These are phyloP conservation scores for Tuberolachnus salignus DNA, from an alignment of 2,888 invertebrate genomes.

Conservation along the genomic window DNA sequence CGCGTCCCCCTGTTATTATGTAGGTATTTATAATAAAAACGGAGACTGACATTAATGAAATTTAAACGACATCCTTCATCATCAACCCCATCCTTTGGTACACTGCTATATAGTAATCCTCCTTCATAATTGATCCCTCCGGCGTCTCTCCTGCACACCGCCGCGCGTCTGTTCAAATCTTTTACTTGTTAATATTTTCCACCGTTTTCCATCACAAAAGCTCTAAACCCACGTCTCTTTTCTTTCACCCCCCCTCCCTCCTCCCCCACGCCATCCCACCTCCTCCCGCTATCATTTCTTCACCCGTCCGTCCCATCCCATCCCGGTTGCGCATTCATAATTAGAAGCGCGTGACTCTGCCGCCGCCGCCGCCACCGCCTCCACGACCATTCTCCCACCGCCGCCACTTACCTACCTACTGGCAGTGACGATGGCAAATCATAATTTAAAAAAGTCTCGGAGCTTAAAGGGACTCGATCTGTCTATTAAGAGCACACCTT, in stretches of 20 bases:
- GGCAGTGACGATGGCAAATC: constrained; percentile 33
- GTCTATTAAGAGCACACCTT: constrained; percentile 55
- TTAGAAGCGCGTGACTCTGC: constrained; percentile 42
- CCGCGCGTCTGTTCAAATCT: constrained; percentile 48
- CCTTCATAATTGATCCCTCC: constrained; percentile 56
- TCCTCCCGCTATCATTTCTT: not conserved
- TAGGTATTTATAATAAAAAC: constrained; percentile 25
- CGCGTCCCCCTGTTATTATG: constrained; percentile 10
- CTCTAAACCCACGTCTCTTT: constrained; percentile 51
- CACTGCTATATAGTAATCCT: constrained; percentile 39
- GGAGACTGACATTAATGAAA: constrained; percentile 55
- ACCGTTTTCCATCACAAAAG: constrained; percentile 59
- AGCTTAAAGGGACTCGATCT: constrained; percentile 55
- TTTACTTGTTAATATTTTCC: constrained; percentile 59
- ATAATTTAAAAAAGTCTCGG: constrained; percentile 55
- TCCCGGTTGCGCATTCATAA: constrained; percentile 52
- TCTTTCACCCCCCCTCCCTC: not conserved
- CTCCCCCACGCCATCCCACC: constrained; percentile 1
- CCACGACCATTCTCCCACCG: not conserved
- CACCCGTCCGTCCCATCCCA: not conserved
- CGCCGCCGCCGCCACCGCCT: not conserved
- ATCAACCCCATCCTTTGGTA: constrained; percentile 52
- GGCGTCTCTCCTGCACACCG: constrained; percentile 10
- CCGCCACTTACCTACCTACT: not conserved
- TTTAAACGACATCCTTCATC: constrained; percentile 56